These are phyloP conservation scores for Lobophora halterata DNA, from an alignment of 2,888 invertebrate genomes.

Conservation along the genomic window DNA sequence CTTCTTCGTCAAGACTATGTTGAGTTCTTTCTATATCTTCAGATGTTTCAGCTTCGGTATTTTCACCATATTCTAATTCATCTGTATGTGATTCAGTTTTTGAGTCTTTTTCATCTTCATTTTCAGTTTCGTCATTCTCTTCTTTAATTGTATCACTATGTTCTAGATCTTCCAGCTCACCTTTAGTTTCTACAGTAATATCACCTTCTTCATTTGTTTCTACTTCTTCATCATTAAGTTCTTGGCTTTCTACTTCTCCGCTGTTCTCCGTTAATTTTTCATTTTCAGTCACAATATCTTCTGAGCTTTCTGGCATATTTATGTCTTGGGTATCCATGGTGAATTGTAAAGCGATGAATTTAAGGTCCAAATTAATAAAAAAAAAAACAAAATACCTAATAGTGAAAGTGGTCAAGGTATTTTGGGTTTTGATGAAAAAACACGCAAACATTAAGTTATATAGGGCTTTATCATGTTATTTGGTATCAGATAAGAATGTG, in stretches of 20 bases:
- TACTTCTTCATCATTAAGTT: not conserved
- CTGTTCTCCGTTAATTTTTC: not conserved
- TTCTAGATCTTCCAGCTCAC: too few relatives aligned
- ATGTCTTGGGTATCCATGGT: constrained; percentile 18
- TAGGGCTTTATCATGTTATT: constrained; percentile 12
- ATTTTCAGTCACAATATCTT: not conserved
- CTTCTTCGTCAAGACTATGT: too few relatives aligned
- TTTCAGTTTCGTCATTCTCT: not conserved
- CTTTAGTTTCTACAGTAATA: too few relatives aligned
- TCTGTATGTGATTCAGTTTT: too few relatives aligned
- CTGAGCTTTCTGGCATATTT: constrained; percentile 5
- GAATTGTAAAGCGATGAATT: too few relatives aligned
- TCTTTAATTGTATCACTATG: too few relatives aligned
- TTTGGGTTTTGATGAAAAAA: constrained; percentile 5
- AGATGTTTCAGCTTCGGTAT: too few relatives aligned
- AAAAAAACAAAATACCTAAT: too few relatives aligned
- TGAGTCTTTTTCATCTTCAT: not conserved
- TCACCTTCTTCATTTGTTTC: constrained; percentile 2
- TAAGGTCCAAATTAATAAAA: too few relatives aligned
- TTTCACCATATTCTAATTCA: too few relatives aligned
- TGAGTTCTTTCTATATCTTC: too few relatives aligned
- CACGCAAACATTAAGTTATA: constrained; percentile 6
- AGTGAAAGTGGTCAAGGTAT: constrained; percentile 2
- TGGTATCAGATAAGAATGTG: constrained; percentile 20
- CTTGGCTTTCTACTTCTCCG: not conserved